A percentile compares a stretch with the other conserved stretches of the same genome.
These are phyloP conservation scores for Paramormyrops hopkinsi DNA, from an alignment of 2,797 vertebrate genomes.

Conservation along the genomic window DNA sequence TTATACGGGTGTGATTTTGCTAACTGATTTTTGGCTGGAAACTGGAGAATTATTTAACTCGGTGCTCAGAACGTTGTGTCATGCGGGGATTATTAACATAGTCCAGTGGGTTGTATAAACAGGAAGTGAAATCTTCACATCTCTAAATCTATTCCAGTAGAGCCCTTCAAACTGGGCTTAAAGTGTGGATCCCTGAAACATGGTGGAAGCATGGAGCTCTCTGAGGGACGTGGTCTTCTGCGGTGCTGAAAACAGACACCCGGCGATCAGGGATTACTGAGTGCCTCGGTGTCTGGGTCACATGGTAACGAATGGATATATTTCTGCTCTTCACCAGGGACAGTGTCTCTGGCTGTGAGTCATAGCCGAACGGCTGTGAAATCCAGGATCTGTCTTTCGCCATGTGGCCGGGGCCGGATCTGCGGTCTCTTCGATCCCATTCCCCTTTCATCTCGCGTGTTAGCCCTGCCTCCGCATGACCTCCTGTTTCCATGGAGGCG, in stretches of 20 bases:
- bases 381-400: background rate
- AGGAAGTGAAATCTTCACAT: constrained; percentile 1
- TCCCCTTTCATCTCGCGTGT: background rate
- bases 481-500: constrained; percentile 17
- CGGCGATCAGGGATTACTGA: constrained; percentile 41
- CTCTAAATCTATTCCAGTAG: constrained; percentile 4
- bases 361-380: constrained; percentile 11
- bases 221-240: constrained; percentile 42
- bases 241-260: constrained; percentile 50
- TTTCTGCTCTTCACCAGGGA: constrained; percentile 40
- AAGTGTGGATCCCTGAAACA: constrained; percentile 39
- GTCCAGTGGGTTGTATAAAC: background rate
- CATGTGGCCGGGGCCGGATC: background rate
- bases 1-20: background rate
- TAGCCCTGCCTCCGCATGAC: background rate
- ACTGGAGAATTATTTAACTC: background rate
- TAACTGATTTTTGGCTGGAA: background rate
- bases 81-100: background rate
- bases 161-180: background rate
- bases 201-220: constrained; percentile 46
- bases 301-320: constrained; percentile 59
- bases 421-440: background rate
- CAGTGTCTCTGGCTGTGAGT: constrained; percentile 26
- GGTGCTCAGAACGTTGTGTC: background rate
- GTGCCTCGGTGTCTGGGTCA: constrained; percentile 38